Evolutionary conservation across 2,888 invertebrate genomes (phyloP), one percentile per base, ranked within the genome.

Genomic region (Athripsodes cinereus): DNA sequence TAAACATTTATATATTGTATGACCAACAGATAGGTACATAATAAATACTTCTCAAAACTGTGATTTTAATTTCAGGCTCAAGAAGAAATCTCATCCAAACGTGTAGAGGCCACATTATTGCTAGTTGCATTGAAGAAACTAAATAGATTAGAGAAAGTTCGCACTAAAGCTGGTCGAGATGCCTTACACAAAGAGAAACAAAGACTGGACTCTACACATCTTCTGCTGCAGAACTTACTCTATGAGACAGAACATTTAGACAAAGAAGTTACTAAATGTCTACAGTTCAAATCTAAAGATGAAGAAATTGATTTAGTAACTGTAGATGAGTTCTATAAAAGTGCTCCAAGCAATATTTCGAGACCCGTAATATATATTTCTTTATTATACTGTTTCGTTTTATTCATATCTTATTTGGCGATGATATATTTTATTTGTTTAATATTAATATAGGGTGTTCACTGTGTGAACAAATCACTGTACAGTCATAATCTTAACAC

Each of bases 221-320:
- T 97, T 53, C 90, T 92, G 66, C 78, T 96, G 55, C 96, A 97
- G 74, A 97, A 97, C 75, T 80, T 97, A 53, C 76, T 96, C 3
- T 97, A 97, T 71, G 97, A 97, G 80, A 88, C 92, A 8, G 89
- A 92, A 69, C 95, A 97, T 76, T 78, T 97, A 19, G 89, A 93
- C 66, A 92, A 93, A 66, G 96, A 97, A 81, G 93, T 94, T n/a
- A 86, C 90, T 19, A 93, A 94, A 68, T 96, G 96, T 69, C 81
- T 94, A 60, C 92, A 96, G 69, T 96, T 96, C 70, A 96, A 93
- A 70, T 96, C 96, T 10, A 92, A 92, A 71, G 95, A 96, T 81
- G 93, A 96, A 74, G 88, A 89, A 68, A 93, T 97, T 67, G 90
- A 94, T 68, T 78, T 97, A 52, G 88, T 97, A 1, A 74, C 90